phyloP scores from a whole-genome alignment of 2,888 invertebrate species.

The Sycophila texana region DNA sequence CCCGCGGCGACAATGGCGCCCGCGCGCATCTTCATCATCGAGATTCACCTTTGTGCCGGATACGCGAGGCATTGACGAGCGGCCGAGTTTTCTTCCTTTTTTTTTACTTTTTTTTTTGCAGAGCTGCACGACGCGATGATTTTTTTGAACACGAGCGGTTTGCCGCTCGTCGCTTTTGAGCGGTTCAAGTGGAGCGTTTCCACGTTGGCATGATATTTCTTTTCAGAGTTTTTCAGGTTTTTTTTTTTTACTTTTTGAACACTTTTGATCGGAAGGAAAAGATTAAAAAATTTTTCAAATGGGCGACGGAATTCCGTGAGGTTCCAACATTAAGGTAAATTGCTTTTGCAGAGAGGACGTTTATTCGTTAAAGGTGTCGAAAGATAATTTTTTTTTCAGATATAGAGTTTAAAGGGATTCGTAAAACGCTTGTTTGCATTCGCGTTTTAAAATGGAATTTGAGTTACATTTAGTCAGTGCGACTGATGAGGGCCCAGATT shows the following conservation, averaged over 20 bases:
- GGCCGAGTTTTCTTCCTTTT: neutral
- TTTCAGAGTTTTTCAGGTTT: neutral
- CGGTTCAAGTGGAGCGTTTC: conserved; percentile 3
- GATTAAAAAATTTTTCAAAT: neutral
- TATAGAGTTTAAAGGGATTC: neutral
- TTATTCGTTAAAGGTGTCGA: neutral
- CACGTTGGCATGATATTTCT: neutral
- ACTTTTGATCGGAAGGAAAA: neutral
- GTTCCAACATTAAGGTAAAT: neutral
- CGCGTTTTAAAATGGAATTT: too few relatives aligned
- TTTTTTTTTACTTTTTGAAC: too few relatives aligned
- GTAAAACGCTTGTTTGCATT: neutral
- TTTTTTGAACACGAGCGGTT: conserved; percentile 14
- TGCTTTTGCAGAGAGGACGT: neutral
- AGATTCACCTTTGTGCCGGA: too few relatives aligned
- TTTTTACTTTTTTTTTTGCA: conserved; percentile 1
- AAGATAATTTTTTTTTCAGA: neutral
- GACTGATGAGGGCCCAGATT: too few relatives aligned
- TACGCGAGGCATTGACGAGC: neutral
- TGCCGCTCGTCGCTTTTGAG: conserved; percentile 18
- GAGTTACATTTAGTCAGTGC: too few relatives aligned
- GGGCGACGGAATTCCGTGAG: neutral
- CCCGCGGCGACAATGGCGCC: conserved; percentile 22
- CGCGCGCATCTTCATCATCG: conserved; percentile 35
- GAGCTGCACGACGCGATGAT: neutral